Evolutionary conservation across 2,113 vertebrate species (phyloP).

Genomic region (Megatriorchis doriae): DNA sequence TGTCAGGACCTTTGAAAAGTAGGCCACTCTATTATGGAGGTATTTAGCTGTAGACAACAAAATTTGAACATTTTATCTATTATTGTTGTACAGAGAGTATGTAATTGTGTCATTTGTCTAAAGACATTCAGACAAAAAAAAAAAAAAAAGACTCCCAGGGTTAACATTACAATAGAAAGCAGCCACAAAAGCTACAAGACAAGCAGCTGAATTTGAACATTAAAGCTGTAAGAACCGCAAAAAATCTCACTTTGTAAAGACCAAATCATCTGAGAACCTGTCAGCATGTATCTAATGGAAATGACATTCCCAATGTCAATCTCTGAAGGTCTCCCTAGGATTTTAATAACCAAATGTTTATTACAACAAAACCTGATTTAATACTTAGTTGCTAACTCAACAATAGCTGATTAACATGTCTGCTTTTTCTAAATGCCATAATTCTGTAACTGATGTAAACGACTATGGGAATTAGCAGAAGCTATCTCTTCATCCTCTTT

Average conservation of each 20-base stretch:
- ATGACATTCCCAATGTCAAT: background rate
- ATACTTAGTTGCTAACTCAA: background rate
- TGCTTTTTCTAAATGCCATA: background rate
- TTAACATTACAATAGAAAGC: background rate
- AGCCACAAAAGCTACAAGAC: background rate
- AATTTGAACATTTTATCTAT: background rate
- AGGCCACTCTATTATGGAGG: background rate
- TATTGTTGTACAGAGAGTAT: background rate
- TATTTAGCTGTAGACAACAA: background rate
- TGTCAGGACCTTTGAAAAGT: background rate
- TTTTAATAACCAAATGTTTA: background rate
- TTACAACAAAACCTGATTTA: background rate
- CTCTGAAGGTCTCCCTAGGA: background rate
- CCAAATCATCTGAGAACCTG: background rate
- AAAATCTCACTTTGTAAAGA: background rate
- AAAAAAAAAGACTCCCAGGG: background rate
- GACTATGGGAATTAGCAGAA: background rate
- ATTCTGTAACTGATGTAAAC: background rate
- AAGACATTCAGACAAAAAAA: background rate
- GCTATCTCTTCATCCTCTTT: background rate
- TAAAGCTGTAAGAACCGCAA: background rate
- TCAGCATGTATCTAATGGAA: background rate
- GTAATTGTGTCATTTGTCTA: background rate
- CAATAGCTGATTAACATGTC: background rate
- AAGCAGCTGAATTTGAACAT: background rate